phyloP scores from a whole-genome alignment of 2,113 vertebrate species.

The Sula dactylatra region DNA sequence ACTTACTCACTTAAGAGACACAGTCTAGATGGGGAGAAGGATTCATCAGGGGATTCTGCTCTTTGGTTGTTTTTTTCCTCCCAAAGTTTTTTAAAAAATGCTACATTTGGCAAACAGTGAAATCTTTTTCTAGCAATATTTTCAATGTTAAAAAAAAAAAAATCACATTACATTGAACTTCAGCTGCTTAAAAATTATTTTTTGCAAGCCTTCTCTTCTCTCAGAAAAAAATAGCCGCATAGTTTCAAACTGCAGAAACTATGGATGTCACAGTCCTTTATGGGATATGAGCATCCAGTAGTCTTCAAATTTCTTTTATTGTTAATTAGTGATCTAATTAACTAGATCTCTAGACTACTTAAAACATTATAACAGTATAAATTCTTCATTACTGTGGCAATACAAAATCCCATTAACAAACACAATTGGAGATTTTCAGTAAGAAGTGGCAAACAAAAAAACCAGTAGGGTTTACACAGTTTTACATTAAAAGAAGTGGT shows the following conservation, averaged over 20 bases:
- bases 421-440: background rate
- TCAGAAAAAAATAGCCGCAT: background rate
- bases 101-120: background rate
- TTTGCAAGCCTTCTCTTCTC: background rate
- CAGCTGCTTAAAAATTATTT: background rate
- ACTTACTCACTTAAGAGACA: background rate
- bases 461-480: background rate
- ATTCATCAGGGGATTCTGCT: background rate
- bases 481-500: background rate
- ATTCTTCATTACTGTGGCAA: background rate
- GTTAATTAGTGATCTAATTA: background rate
- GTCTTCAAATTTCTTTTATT: background rate
- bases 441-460: background rate
- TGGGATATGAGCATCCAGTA: background rate
- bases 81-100: accelerated
- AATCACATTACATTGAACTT: background rate
- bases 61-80: background rate
- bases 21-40: background rate
- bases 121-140: background rate
- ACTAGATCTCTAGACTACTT: background rate
- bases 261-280: background rate
- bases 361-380: background rate
- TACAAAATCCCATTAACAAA: background rate
- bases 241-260: background rate
- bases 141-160: background rate